A percentile compares a stretch with the other conserved stretches of the same genome.
Evolutionary conservation across 2,113 vertebrate genomes (phyloP).

Genomic region (Chrysochloris asiatica): DNA sequence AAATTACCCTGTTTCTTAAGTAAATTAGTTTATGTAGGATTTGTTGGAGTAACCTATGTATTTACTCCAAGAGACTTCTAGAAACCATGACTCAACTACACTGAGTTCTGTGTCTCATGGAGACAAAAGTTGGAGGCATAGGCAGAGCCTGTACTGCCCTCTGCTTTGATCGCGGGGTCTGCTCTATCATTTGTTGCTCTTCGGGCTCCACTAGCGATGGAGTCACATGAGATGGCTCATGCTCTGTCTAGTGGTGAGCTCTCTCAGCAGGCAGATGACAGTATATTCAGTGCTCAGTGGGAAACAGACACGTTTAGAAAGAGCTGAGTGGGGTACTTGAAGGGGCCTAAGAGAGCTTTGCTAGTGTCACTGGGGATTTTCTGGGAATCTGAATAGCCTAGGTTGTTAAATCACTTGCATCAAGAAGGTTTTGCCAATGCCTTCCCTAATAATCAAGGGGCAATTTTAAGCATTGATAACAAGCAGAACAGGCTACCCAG

Average conservation of each 20-base stretch:
- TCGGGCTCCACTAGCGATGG: background rate
- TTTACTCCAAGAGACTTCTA: background rate
- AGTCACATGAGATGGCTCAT: background rate
- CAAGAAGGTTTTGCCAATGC: background rate
- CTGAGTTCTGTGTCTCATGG: background rate
- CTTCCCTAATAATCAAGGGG: background rate
- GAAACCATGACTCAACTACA: background rate
- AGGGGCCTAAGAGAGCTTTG: background rate
- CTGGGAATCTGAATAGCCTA: background rate
- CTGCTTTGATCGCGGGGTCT: background rate
- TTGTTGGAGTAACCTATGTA: background rate
- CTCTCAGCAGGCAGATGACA: background rate
- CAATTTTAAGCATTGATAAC: background rate
- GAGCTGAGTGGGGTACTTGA: background rate
- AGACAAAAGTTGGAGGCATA: background rate
- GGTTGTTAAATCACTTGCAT: background rate
- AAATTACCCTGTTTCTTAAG: background rate
- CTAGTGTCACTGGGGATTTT: background rate
- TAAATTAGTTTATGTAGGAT: background rate
- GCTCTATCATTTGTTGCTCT: background rate
- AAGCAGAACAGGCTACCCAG: background rate
- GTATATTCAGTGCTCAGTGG: background rate
- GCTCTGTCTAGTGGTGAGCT: background rate
- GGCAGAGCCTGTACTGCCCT: background rate
- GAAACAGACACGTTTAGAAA: background rate